Evolutionary conservation across 2,113 vertebrate species (phyloP).

Genomic region (Psilopsiagon aurifrons): DNA sequence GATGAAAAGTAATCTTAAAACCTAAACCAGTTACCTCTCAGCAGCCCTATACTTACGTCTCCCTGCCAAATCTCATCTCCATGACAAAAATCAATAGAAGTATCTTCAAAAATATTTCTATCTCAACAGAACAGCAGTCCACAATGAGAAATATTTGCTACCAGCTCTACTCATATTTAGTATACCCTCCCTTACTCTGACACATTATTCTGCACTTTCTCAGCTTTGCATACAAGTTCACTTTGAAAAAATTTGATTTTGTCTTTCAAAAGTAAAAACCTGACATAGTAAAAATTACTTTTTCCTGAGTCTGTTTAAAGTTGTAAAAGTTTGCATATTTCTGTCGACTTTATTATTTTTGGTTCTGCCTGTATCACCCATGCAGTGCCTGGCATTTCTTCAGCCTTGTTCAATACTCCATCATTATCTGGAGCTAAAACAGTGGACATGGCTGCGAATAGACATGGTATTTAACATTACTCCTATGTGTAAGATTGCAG

Average conservation of each 20-base stretch:
- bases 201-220: not conserved
- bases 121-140: not conserved
- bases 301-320: not conserved
- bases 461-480: not conserved
- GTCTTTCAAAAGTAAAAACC: not conserved
- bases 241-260: not conserved
- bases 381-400: not conserved
- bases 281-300: not conserved
- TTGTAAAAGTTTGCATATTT: not conserved
- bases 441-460: not conserved
- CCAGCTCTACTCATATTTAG: not conserved
- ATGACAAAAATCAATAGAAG: not conserved
- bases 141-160: not conserved
- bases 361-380: not conserved
- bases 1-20: not conserved
- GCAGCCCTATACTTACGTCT: not conserved
- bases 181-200: not conserved
- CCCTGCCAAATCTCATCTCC: not conserved
- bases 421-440: not conserved
- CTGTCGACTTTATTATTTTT: not conserved
- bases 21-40: fast-evolving
- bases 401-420: not conserved
- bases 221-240: not conserved
- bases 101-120: not conserved
- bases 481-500: too few species aligned